A percentile compares a stretch with the other conserved stretches of the same genome.
Conservation (phyloP, 2,113 vertebrate genomes). For the Rhinolophus ferrumequinum region DNA sequence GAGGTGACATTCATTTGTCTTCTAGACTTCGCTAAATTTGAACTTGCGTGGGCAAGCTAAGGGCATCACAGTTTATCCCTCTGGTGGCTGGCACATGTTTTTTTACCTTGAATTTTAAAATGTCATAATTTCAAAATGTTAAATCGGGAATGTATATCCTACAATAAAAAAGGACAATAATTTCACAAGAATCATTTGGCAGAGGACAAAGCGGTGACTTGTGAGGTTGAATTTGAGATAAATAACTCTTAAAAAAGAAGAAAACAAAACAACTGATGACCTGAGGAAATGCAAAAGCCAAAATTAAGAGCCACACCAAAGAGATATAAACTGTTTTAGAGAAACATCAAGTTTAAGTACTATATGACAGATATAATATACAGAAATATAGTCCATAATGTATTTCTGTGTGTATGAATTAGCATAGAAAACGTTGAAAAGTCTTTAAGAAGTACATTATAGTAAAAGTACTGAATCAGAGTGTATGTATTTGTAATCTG, state of each 20-base stretch:
- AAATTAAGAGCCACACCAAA: neutral
- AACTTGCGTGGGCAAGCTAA: neutral
- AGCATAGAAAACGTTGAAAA: neutral
- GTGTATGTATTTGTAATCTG: neutral
- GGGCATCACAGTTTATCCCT: neutral
- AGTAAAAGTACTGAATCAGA: neutral
- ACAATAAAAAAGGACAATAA: neutral
- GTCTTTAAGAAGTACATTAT: neutral
- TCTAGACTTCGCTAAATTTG: neutral
- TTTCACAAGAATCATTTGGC: neutral
- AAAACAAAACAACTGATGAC: neutral
- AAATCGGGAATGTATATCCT: neutral
- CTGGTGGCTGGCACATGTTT: neutral
- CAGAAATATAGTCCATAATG: neutral
- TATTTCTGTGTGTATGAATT: neutral
- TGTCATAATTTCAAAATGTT: neutral
- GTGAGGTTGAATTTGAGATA: neutral
- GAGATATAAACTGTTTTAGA: neutral
- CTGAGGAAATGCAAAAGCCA: neutral
- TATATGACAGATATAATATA: neutral
- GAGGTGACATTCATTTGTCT: neutral
- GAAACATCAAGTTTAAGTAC: neutral
- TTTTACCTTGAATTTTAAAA: constrained; percentile 16
- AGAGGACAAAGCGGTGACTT: neutral
- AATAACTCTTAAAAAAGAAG: neutral